phyloP scores from a whole-genome alignment of 2,797 vertebrate species.

The Okamejei kenojei region DNA sequence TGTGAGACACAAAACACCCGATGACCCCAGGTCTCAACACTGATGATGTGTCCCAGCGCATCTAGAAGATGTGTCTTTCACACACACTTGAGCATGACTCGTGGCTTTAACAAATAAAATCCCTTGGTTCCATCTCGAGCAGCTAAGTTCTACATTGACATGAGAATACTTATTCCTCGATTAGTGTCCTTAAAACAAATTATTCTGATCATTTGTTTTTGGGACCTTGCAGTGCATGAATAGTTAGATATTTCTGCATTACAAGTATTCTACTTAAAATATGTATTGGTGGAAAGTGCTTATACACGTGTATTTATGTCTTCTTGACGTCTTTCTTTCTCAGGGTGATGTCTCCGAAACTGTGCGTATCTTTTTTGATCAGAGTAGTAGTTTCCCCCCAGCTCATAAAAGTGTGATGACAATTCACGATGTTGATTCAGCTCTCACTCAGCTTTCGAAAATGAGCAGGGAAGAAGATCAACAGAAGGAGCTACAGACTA shows the following conservation, averaged over 20 bases:
- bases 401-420: constrained; percentile 85
- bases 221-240: not conserved
- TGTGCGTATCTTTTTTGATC: constrained; percentile 86
- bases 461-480: constrained; percentile 95
- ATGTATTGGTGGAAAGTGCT: not conserved
- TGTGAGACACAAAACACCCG: no score
- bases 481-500: constrained; percentile 76
- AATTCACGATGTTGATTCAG: constrained; percentile 88
- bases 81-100: no score
- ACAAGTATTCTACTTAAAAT: not conserved
- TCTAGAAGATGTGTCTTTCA: no score
- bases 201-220: not conserved
- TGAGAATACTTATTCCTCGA: not conserved
- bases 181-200: not conserved
- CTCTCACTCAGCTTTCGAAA: constrained; percentile 72
- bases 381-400: constrained; percentile 78
- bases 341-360: constrained; percentile 97
- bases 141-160: not conserved
- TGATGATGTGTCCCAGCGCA: no score
- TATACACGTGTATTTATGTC: no score
- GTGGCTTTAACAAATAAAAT: not conserved
- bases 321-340: not conserved
- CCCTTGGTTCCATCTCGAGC: not conserved
- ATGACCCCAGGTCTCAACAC: no score
- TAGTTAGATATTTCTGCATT: not conserved